Conservation (phyloP, 2,113 vertebrate genomes). For the Morone chrysops region DNA sequence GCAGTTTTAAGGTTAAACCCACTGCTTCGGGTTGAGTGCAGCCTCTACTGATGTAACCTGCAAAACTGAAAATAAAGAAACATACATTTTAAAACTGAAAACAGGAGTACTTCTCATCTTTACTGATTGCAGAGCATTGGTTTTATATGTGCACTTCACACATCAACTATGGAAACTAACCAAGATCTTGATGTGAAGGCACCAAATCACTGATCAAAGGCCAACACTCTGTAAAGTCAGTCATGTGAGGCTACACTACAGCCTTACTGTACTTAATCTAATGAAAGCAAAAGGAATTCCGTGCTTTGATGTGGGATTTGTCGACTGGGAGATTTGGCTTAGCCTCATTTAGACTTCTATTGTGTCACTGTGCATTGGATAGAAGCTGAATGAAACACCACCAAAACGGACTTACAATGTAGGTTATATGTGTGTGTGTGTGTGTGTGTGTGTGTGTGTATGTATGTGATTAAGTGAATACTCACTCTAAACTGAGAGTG, state of each 20-base stretch:
- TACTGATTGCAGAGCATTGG: no score
- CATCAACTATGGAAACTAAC: no score
- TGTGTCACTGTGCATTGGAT: background rate
- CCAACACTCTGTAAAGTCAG: background rate
- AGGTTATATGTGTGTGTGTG: background rate
- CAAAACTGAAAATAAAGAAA: slow-evolving; percentile 85
- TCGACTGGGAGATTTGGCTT: slow-evolving; percentile 45
- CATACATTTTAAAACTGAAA: background rate
- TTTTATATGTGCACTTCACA: no score
- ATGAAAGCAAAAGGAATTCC: slow-evolving; percentile 23
- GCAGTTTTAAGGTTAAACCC: slow-evolving; percentile 90
- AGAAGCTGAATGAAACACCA: background rate
- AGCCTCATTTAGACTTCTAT: slow-evolving; percentile 24
- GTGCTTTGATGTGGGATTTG: slow-evolving; percentile 70
- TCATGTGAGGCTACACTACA: slow-evolving; percentile 29
- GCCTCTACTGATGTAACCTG: slow-evolving; percentile 90
- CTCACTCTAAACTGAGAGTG: slow-evolving; percentile 97
- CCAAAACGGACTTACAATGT: background rate
- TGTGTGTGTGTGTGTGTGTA: no score
- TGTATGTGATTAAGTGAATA: slow-evolving; percentile 2
- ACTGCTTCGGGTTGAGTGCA: slow-evolving; percentile 91
- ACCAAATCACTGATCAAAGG: slow-evolving; percentile 4
- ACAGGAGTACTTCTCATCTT: background rate
- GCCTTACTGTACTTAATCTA: slow-evolving; percentile 47
- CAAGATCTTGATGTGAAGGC: slow-evolving; percentile 1